Conservation (phyloP, 23 tunicate genomes). For the Halocynthia roretzi region DNA sequence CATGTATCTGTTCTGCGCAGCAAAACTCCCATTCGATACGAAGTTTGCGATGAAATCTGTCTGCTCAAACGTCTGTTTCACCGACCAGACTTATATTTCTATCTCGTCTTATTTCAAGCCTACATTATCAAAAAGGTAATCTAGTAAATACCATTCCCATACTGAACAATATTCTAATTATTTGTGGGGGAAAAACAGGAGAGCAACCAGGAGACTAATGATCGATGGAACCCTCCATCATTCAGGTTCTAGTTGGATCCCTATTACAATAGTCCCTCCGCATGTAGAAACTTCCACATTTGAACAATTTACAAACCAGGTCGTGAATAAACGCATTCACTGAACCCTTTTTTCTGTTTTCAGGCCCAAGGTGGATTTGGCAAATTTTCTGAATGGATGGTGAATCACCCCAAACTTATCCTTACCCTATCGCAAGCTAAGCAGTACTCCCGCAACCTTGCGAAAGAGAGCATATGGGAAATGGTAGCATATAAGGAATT, state of each 20-base stretch:
- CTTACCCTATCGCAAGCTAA: slow-evolving; percentile 15
- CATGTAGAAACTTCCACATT: too few relatives aligned
- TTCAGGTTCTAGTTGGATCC: too few relatives aligned
- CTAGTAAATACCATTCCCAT: background rate
- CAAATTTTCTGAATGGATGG: slow-evolving; percentile 15
- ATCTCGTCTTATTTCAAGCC: slow-evolving; percentile 5
- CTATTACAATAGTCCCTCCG: too few relatives aligned
- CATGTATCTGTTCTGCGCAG: background rate
- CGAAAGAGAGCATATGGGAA: background rate
- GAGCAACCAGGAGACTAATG: too few relatives aligned
- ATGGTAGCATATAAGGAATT: background rate
- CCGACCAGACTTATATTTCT: slow-evolving; percentile 1
- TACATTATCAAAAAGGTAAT: slow-evolving; percentile 12
- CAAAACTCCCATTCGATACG: slow-evolving; percentile 8
- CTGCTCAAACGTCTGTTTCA: slow-evolving; percentile 8
- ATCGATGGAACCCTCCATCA: too few relatives aligned
- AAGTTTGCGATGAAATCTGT: slow-evolving; percentile 13
- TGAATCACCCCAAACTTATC: background rate
- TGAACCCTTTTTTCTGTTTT: too few relatives aligned
- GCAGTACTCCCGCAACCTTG: background rate
- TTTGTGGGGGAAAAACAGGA: background rate
- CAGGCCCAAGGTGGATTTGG: too few relatives aligned
- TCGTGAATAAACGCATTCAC: too few relatives aligned
- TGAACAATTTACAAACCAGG: too few relatives aligned
- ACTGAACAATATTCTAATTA: background rate